Evolutionary conservation across 2,888 invertebrate species (phyloP).

Genomic region (Sericinus montela): DNA sequence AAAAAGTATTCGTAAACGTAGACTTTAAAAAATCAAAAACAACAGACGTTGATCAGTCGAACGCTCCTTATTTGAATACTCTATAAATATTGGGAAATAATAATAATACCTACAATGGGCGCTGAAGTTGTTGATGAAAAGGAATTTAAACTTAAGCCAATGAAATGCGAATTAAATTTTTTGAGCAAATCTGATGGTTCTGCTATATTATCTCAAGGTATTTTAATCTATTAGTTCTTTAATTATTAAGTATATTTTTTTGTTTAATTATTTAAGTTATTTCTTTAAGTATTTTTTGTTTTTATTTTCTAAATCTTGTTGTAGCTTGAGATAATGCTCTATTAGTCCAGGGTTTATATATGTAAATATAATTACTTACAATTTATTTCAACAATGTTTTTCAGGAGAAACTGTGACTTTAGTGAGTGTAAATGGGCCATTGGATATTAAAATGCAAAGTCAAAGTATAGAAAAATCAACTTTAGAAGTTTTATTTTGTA

Average conservation of each 20-base stretch:
- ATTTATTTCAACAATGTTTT: slow-evolving; percentile 30
- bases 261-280: no score
- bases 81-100: neutral
- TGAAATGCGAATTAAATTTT: slow-evolving; percentile 85
- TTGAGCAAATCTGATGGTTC: slow-evolving; percentile 89
- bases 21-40: no score
- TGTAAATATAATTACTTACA: neutral
- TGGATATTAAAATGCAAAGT: slow-evolving; percentile 87
- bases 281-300: no score
- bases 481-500: slow-evolving; percentile 88
- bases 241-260: no score
- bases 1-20: no score
- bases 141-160: slow-evolving; percentile 60
- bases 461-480: slow-evolving; percentile 87
- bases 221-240: neutral
- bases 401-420: slow-evolving; percentile 88
- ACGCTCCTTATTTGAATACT: no score
- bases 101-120: slow-evolving; percentile 37
- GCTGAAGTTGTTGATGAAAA: slow-evolving; percentile 35
- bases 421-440: slow-evolving; percentile 90
- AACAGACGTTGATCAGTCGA: no score
- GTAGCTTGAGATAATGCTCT: no score
- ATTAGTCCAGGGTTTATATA: no score
- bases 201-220: slow-evolving; percentile 88
- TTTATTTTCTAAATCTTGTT: no score